These are phyloP conservation scores for Hymenopus coronatus DNA, from an alignment of 2,888 invertebrate species.

Conservation along the genomic window DNA sequence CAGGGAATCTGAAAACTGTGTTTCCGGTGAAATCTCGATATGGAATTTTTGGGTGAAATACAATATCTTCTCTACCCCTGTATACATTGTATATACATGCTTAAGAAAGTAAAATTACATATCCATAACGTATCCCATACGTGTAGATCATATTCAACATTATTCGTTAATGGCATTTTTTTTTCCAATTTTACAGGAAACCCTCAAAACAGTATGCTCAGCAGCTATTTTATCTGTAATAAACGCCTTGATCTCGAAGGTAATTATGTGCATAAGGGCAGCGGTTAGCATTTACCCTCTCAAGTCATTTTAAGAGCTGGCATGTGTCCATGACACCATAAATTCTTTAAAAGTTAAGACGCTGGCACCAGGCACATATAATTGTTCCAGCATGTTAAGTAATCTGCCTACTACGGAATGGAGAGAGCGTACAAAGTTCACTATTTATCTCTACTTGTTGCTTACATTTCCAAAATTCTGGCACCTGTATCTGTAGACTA, in stretches of 20 bases:
- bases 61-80: no score
- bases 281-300: not conserved
- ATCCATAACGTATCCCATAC: no score
- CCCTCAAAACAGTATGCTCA: no score
- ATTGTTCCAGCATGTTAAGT: not conserved
- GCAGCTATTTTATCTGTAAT: no score
- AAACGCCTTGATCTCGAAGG: not conserved
- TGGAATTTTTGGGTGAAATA: no score
- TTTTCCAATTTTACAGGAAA: no score
- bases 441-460: not conserved
- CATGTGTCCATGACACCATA: not conserved
- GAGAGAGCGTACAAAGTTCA: not conserved
- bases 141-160: no score
- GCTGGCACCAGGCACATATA: not conserved
- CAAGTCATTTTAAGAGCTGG: not conserved
- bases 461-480: not conserved
- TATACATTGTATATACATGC: no score
- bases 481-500: not conserved
- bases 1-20: no score
- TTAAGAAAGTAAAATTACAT: no score
- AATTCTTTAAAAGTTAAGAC: not conserved
- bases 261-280: not conserved
- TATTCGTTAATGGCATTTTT: no score
- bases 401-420: not conserved
- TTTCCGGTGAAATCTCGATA: no score